Conservation (phyloP, 30 jellyfish, hydroid and myxozoan genomes). For the Cassiopea xamachana region DNA sequence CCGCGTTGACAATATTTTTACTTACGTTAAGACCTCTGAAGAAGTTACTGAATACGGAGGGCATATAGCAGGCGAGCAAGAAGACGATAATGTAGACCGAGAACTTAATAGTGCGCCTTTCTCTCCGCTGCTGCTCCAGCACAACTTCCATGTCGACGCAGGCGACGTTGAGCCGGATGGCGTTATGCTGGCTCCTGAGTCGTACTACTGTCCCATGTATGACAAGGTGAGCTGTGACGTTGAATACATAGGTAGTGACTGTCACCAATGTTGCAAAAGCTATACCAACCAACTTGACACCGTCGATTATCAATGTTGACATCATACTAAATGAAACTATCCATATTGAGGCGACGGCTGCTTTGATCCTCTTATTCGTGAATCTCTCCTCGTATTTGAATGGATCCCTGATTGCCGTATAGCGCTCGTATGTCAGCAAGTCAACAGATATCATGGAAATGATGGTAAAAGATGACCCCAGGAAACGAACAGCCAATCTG, state of each 20-base stretch:
- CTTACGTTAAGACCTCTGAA: neutral
- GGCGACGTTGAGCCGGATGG: neutral
- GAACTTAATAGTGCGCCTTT: slow-evolving; percentile 31
- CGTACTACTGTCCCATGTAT: slow-evolving; percentile 8
- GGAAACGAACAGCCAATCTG: neutral
- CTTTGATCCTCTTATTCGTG: slow-evolving; percentile 24
- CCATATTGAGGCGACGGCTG: slow-evolving; percentile 19
- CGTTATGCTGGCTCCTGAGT: slow-evolving; percentile 10
- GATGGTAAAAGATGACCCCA: slow-evolving; percentile 49
- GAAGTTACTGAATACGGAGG: slow-evolving; percentile 22
- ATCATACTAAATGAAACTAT: neutral
- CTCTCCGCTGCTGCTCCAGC: slow-evolving; percentile 42
- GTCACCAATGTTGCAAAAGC: slow-evolving; percentile 24
- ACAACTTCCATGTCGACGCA: slow-evolving; percentile 1
- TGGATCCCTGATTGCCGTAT: slow-evolving; percentile 38
- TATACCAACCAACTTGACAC: neutral
- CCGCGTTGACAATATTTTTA: neutral
- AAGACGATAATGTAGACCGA: slow-evolving; percentile 47
- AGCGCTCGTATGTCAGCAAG: slow-evolving; percentile 58
- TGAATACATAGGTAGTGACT: slow-evolving; percentile 44
- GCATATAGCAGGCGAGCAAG: slow-evolving; percentile 35
- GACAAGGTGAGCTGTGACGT: slow-evolving; percentile 40
- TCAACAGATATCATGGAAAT: slow-evolving; percentile 52
- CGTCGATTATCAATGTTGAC: neutral
- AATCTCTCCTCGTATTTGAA: slow-evolving; percentile 20